These are phyloP conservation scores for Pollenia griseotomentosa DNA, from an alignment of 2,888 invertebrate genomes.

Conservation along the genomic window DNA sequence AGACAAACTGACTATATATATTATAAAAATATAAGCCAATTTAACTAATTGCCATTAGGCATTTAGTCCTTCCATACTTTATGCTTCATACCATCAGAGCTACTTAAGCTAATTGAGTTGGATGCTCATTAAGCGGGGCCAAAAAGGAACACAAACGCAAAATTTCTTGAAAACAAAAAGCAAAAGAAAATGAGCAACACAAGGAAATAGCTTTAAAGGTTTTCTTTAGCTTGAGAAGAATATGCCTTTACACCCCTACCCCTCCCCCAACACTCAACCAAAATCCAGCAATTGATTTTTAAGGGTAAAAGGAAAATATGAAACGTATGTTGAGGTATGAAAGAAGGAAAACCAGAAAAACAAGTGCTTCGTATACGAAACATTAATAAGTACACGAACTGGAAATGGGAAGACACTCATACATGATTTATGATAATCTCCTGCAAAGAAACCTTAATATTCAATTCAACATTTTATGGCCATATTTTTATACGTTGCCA, in stretches of 20 bases:
- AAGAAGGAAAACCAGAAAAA: conserved; percentile 3
- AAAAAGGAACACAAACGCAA: conserved; percentile 63
- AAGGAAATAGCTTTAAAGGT: conserved; percentile 46
- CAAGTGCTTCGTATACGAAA: conserved; percentile 56
- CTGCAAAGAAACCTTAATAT: conserved; percentile 68
- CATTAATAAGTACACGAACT: conserved; percentile 59
- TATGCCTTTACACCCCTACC: conserved; percentile 17
- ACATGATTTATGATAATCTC: conserved; percentile 75
- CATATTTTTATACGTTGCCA: conserved; percentile 55
- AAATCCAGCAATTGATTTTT: conserved; percentile 42
- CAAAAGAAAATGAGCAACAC: conserved; percentile 35
- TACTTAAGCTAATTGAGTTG: conserved; percentile 81
- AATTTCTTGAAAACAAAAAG: conserved; percentile 41
- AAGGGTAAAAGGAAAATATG: conserved; percentile 62
- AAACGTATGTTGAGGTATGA: conserved; percentile 67
- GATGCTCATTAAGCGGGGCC: conserved; percentile 82
- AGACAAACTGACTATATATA: conserved; percentile 47
- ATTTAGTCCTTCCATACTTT: conserved; percentile 75
- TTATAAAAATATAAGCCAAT: conserved; percentile 82
- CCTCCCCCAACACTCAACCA: not conserved
- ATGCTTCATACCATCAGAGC: conserved; percentile 58
- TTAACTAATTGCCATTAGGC: conserved; percentile 84
- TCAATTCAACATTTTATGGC: conserved; percentile 69
- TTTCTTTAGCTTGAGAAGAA: conserved; percentile 61
- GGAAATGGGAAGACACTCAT: conserved; percentile 53